phyloP scores from a whole-genome alignment of 2,888 invertebrate species.

The Oxytorus armatus region DNA sequence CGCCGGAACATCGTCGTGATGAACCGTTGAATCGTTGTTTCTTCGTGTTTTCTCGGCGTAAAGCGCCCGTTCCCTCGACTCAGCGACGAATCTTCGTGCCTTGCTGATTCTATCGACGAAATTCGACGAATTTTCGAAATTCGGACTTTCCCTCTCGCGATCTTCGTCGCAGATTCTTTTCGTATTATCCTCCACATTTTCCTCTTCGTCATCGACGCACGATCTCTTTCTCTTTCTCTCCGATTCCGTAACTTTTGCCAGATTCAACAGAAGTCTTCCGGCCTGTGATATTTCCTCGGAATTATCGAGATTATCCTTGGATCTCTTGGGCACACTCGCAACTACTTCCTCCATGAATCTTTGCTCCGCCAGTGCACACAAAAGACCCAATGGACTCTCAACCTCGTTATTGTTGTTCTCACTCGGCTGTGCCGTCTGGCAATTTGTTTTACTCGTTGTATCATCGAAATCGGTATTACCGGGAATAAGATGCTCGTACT shows the following conservation, averaged over 20 bases:
- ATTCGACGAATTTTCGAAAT: slow-evolving; percentile 31
- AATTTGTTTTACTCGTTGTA: slow-evolving; percentile 82
- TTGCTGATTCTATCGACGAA: slow-evolving; percentile 59
- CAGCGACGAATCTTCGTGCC: slow-evolving; percentile 57
- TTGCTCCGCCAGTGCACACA: slow-evolving; percentile 94
- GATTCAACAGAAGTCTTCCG: slow-evolving; percentile 74
- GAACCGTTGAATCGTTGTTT: slow-evolving; percentile 69
- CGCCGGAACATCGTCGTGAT: background rate
- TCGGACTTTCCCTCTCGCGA: background rate
- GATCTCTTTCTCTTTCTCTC: slow-evolving; percentile 74
- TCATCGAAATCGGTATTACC: slow-evolving; percentile 83
- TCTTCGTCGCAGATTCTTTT: slow-evolving; percentile 51
- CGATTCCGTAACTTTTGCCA: slow-evolving; percentile 71
- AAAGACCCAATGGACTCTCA: slow-evolving; percentile 87
- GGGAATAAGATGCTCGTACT: slow-evolving; percentile 87
- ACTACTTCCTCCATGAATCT: slow-evolving; percentile 91
- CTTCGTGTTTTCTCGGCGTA: slow-evolving; percentile 69
- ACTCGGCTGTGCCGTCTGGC: slow-evolving; percentile 72
- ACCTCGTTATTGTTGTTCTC: slow-evolving; percentile 84
- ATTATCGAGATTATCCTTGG: slow-evolving; percentile 72
- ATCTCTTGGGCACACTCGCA: slow-evolving; percentile 79
- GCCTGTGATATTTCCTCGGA: slow-evolving; percentile 78
- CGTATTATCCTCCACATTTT: slow-evolving; percentile 37
- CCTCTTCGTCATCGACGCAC: slow-evolving; percentile 59
- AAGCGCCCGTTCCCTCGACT: slow-evolving; percentile 56